Evolutionary conservation across 2,888 invertebrate genomes (phyloP).

Genomic region (Ophonus ardosiacus): DNA sequence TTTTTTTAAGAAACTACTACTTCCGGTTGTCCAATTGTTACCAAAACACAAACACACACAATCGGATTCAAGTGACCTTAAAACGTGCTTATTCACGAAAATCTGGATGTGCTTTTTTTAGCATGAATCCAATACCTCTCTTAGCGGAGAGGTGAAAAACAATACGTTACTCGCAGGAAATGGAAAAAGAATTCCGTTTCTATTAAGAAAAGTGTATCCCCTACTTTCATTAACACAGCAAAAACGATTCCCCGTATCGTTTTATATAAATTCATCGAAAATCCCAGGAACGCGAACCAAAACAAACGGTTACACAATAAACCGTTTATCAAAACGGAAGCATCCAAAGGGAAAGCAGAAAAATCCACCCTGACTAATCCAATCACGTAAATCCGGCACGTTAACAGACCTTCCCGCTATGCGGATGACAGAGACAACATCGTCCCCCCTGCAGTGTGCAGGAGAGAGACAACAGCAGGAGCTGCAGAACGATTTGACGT

Average conservation of each 20-base stretch:
- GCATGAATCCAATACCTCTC: no score
- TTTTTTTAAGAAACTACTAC: no score
- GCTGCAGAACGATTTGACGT: slow-evolving; percentile 38
- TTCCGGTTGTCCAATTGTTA: no score
- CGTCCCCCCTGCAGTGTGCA: neutral
- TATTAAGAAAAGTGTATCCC: neutral
- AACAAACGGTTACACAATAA: slow-evolving; percentile 49
- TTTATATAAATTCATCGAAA: neutral
- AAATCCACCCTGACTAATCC: slow-evolving; percentile 49
- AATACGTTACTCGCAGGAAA: neutral
- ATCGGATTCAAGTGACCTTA: no score
- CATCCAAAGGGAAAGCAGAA: slow-evolving; percentile 18
- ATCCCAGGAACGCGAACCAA: neutral
- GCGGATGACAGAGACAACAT: slow-evolving; percentile 19
- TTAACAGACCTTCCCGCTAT: slow-evolving; percentile 34
- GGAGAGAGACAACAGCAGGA: neutral
- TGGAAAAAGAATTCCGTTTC: neutral
- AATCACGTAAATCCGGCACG: slow-evolving; percentile 54
- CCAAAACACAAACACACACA: no score
- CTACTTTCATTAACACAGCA: neutral
- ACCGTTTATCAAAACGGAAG: slow-evolving; percentile 56
- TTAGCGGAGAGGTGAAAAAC: no score
- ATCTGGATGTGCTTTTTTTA: no score
- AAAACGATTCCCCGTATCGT: neutral
- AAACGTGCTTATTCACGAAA: no score